A percentile compares a stretch with the other conserved stretches of the same genome.
Evolutionary conservation across 1,140 invertebrate genomes (phyloP).

Genomic region (Microplitis mediator): DNA sequence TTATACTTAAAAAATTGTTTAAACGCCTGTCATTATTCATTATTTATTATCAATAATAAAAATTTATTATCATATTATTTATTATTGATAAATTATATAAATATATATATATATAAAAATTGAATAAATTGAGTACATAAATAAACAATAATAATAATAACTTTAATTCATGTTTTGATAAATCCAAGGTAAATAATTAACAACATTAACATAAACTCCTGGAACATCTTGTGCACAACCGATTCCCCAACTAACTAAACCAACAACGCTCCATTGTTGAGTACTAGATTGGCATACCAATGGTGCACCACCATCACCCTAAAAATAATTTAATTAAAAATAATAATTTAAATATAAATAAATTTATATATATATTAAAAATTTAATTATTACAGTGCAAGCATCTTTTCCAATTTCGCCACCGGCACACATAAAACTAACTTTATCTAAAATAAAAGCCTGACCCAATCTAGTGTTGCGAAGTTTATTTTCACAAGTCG

Average conservation of each 20-base stretch:
- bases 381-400: constrained; percentile 65
- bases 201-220: constrained; percentile 71
- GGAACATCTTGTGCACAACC: constrained; percentile 66
- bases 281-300: constrained; percentile 69
- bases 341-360: neutral
- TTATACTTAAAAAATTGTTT: too few relatives aligned
- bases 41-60: too few relatives aligned
- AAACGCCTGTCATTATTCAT: too few relatives aligned
- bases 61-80: too few relatives aligned
- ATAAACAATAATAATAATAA: too few relatives aligned
- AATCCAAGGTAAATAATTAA: constrained; percentile 70
- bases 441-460: constrained; percentile 67
- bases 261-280: constrained; percentile 67
- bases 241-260: constrained; percentile 78
- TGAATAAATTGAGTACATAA: too few relatives aligned
- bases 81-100: too few relatives aligned
- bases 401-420: constrained; percentile 74
- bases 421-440: constrained; percentile 75
- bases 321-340: constrained; percentile 32
- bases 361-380: neutral
- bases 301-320: constrained; percentile 80
- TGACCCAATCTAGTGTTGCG: constrained; percentile 70
- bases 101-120: too few relatives aligned
- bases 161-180: constrained; percentile 16
- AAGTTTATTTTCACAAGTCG: constrained; percentile 70